phyloP scores from a whole-genome alignment of 2,888 invertebrate species.

The Byasa hedistus region DNA sequence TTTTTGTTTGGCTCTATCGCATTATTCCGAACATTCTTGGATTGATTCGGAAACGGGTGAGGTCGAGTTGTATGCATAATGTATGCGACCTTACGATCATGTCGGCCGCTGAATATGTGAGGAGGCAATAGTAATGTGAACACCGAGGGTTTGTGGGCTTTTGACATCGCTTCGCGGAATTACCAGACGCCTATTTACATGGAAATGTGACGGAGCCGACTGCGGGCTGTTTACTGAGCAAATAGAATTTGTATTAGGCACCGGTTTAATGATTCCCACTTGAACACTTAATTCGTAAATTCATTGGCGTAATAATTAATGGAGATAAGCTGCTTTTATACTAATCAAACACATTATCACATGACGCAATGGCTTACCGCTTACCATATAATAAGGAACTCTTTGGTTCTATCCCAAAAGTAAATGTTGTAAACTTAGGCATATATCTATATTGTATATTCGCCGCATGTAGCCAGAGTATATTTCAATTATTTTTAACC shows the following conservation, averaged over 20 bases:
- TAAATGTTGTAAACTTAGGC: too few species aligned
- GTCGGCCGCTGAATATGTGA: conserved; percentile 49
- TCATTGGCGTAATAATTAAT: too few species aligned
- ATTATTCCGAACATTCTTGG: conserved; percentile 56
- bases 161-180: conserved; percentile 49
- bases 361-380: too few species aligned
- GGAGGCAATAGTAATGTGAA: conserved; percentile 33
- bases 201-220: conserved; percentile 43
- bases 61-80: conserved; percentile 63
- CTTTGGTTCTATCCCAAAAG: too few species aligned
- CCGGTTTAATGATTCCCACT: background rate
- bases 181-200: conserved; percentile 53
- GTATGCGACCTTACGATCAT: conserved; percentile 60
- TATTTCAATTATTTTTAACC: too few species aligned
- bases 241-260: conserved; percentile 14
- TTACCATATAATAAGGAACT: too few species aligned
- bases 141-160: conserved; percentile 33
- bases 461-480: too few species aligned
- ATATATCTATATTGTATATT: too few species aligned
- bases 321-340: too few species aligned
- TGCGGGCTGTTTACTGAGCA: conserved; percentile 10
- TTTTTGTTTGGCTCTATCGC: conserved; percentile 49
- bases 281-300: background rate
- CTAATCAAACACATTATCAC: too few species aligned
- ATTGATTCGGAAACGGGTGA: conserved; percentile 63